These are phyloP conservation scores for Drosophila tristis DNA, from an alignment of 1,140 invertebrate genomes.

Conservation along the genomic window DNA sequence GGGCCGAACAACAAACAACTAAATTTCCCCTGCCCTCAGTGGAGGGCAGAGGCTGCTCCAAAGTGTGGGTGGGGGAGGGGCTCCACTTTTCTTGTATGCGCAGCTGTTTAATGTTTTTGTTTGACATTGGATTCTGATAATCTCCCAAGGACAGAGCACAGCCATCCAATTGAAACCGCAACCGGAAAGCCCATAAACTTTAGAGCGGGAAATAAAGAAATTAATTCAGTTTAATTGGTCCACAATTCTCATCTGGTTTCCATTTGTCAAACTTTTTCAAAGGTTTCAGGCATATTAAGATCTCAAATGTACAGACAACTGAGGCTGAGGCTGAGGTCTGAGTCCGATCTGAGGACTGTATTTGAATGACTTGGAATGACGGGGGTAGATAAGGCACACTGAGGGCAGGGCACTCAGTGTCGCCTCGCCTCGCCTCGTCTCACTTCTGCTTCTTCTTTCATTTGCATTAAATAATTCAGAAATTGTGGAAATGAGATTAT, in stretches of 20 bases:
- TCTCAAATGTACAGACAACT: too few species aligned
- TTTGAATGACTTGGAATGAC: too few species aligned
- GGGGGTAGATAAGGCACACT: too few species aligned
- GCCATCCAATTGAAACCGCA: background rate
- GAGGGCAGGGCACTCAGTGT: too few species aligned
- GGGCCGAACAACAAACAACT: slow-evolving; percentile 15
- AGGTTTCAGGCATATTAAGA: too few species aligned
- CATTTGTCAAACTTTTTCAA: too few species aligned
- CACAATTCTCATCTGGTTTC: too few species aligned
- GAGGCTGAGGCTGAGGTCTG: too few species aligned
- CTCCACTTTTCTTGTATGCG: slow-evolving; percentile 8
- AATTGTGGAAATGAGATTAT: slow-evolving; percentile 18
- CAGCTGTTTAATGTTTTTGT: slow-evolving; percentile 20
- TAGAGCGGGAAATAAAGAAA: background rate
- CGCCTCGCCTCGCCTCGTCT: too few species aligned
- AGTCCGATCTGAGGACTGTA: too few species aligned
- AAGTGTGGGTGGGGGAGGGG: slow-evolving; percentile 1
- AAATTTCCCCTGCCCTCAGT: slow-evolving; percentile 3
- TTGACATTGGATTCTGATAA: slow-evolving; percentile 11
- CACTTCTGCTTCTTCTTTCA: too few species aligned
- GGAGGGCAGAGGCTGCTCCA: background rate
- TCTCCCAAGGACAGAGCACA: slow-evolving; percentile 15
- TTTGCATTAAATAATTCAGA: slow-evolving; percentile 13
- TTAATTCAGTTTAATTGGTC: too few species aligned
- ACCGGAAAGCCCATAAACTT: background rate